Evolutionary conservation across 2,113 vertebrate species (phyloP).

Genomic region (Mus spicilegus): DNA sequence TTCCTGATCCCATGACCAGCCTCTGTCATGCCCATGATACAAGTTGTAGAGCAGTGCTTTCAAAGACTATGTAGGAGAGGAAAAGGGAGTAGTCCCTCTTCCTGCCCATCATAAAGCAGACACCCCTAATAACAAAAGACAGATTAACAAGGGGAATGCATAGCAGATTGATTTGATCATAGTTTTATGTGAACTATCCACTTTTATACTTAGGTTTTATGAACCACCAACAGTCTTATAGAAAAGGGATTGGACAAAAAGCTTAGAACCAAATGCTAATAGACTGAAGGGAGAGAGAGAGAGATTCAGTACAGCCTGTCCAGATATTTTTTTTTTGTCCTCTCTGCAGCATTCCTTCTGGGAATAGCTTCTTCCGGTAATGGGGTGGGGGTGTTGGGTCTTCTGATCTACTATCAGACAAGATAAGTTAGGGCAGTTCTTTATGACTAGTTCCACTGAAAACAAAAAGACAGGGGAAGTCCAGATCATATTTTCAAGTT

Average conservation of each 20-base stretch:
- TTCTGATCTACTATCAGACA: background rate
- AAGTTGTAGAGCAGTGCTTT: background rate
- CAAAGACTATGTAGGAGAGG: background rate
- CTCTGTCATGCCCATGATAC: background rate
- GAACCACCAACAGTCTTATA: background rate
- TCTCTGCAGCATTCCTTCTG: background rate
- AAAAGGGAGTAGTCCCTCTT: background rate
- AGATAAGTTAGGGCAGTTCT: background rate
- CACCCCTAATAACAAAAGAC: background rate
- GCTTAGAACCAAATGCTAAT: background rate
- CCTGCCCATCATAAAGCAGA: background rate
- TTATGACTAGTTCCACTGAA: slow-evolving; percentile 22
- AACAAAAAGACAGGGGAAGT: background rate
- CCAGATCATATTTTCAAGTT: background rate
- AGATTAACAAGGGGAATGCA: background rate
- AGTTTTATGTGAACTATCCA: background rate
- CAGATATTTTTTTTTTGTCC: background rate
- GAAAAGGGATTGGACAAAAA: background rate
- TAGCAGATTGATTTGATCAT: slow-evolving; percentile 17
- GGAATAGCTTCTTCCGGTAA: background rate
- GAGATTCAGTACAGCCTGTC: background rate
- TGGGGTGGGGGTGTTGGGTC: background rate
- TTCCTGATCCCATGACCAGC: background rate
- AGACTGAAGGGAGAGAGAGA: background rate
- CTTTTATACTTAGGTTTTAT: slow-evolving; percentile 1